Base-by-base conservation (phyloP, 2,113 vertebrate species). In the Cettia cetti region DNA sequence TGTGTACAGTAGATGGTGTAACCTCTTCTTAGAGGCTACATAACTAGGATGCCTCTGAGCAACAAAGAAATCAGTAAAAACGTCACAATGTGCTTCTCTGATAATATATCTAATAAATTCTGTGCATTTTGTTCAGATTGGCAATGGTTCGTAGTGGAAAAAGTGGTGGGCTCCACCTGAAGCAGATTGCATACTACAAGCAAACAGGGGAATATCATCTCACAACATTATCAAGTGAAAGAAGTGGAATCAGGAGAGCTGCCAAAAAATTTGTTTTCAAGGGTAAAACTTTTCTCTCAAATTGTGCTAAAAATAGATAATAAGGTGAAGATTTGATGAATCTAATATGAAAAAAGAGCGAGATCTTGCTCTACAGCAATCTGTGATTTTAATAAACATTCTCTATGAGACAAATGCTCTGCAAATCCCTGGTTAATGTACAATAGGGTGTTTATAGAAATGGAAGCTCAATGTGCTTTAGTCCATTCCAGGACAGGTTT, bases 241-340 rank as follows among this genome's bases (percentile, higher is more conserved):
- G 98, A 89, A 98, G 98, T 78, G 98, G 98, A 86, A 98, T 98
- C 96, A 97, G 98, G 94, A 97, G 97, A 97, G 98, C 98, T 50
- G 98, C 98, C 49, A 98, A 98, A 96, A 98, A 98, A 53, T 98
- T 98, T 95, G 65, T 96, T 95, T 98, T 98, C 82, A 96, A 96
- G 96, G 98, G 98, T 98, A 96, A 97, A 89, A 33, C 11, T 26
- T 24, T 37, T 52, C 4, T 81, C 13, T 84, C 14, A 10, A 27
- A 66, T 28, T 79, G 39, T 16, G 40, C 33, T 37, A 20, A 45
- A 66, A 79, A 35, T 47, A 47, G 18, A 6, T 63, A 39, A 61
- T 74, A 45, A 77, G 10, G 13, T 66, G 42, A 79, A 85, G 23
- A n/a, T 57, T 76, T 90, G 35, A 40, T 40, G 39, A 40, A 40